phyloP scores from a whole-genome alignment of 2,888 invertebrate species.

The Acronicta leporina region DNA sequence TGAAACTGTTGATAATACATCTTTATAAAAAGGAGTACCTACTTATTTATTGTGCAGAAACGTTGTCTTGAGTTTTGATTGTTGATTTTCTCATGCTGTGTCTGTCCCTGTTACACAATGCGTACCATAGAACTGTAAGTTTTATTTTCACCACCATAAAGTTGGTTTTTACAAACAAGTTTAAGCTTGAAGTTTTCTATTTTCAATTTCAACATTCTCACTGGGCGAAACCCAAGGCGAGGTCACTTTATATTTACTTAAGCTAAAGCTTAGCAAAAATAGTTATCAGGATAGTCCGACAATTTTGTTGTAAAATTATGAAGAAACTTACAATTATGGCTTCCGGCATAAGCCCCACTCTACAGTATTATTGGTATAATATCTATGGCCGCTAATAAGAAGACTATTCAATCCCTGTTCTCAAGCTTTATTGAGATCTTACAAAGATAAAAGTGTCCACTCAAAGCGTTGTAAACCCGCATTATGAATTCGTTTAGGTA shows the following conservation, averaged over 20 bases:
- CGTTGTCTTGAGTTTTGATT: background rate
- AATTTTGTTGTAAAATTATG: background rate
- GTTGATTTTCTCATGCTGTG: background rate
- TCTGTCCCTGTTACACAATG: background rate
- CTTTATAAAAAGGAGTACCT: too few relatives aligned
- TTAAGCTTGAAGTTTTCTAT: background rate
- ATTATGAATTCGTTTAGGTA: slow-evolving; percentile 21
- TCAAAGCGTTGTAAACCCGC: slow-evolving; percentile 8
- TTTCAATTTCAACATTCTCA: background rate
- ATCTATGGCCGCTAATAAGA: too few relatives aligned
- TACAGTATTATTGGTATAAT: too few relatives aligned
- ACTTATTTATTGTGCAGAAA: too few relatives aligned
- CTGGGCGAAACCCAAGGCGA: background rate
- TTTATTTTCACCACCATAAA: background rate
- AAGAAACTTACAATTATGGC: too few relatives aligned
- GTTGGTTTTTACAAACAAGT: background rate
- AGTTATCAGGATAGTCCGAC: background rate
- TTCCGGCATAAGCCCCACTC: too few relatives aligned
- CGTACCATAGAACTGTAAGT: background rate
- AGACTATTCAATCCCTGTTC: too few relatives aligned
- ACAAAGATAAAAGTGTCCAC: slow-evolving; percentile 9
- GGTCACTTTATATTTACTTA: too few relatives aligned
- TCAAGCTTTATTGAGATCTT: background rate
- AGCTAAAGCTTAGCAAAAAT: too few relatives aligned
- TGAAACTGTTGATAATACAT: too few relatives aligned